These are phyloP conservation scores for Anagyrus pseudococci DNA, from an alignment of 2,888 invertebrate genomes.

Conservation along the genomic window DNA sequence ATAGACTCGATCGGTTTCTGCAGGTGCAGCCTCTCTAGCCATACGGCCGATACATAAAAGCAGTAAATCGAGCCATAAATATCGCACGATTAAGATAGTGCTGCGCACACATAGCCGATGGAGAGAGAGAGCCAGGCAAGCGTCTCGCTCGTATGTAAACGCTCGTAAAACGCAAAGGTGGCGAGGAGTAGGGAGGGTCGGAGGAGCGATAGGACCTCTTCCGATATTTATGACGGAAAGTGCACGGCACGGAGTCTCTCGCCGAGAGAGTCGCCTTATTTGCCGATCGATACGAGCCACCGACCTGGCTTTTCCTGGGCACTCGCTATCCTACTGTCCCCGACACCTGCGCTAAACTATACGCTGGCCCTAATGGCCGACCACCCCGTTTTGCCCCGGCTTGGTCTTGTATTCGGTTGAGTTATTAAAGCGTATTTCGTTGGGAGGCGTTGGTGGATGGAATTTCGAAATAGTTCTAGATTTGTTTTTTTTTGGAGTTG, in stretches of 20 bases:
- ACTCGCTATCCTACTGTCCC: too few species aligned
- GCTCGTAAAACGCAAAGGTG: constrained; percentile 25
- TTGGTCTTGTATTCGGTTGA: too few species aligned
- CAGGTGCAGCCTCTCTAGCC: too few species aligned
- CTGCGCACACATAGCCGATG: background rate
- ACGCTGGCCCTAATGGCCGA: too few species aligned
- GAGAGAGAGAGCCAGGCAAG: background rate
- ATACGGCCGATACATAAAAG: too few species aligned
- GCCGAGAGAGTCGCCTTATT: constrained; percentile 21
- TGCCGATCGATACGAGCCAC: constrained; percentile 27
- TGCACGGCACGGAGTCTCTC: background rate
- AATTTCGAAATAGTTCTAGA: too few species aligned
- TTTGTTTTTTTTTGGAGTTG: too few species aligned
- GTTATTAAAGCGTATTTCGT: too few species aligned
- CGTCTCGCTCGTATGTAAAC: background rate
- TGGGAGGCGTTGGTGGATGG: too few species aligned
- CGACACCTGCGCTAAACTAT: too few species aligned
- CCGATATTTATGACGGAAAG: constrained; percentile 24
- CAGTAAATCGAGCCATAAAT: background rate
- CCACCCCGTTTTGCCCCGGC: too few species aligned
- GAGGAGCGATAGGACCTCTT: background rate
- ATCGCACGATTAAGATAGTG: constrained; percentile 29
- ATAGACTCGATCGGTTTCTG: too few species aligned
- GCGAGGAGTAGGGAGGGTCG: background rate
- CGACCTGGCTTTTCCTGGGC: background rate